Percentiles rank a stretch among this genome's conserved stretches.
These are phyloP conservation scores for Epinotia bilunana DNA, from an alignment of 2,888 invertebrate genomes.

Conservation along the genomic window DNA sequence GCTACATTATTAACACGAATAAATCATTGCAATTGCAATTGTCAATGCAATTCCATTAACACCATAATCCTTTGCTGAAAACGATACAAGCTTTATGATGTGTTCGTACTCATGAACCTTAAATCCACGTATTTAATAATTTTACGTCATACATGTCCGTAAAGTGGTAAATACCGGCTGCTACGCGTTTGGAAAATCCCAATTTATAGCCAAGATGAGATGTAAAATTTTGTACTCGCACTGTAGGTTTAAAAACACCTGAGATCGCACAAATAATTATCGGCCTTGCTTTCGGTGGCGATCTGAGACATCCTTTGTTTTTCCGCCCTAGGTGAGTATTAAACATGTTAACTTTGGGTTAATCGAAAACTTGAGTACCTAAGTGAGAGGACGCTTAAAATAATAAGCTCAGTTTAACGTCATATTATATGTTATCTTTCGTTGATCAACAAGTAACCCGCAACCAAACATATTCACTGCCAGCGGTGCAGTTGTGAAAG, in stretches of 20 bases:
- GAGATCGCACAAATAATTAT: no score
- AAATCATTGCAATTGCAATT: neutral
- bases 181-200: no score
- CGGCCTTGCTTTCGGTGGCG: no score
- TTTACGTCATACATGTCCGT: no score
- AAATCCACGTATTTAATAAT: neutral
- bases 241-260: no score
- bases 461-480: neutral
- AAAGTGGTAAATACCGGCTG: no score
- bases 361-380: neutral
- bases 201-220: no score
- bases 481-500: neutral
- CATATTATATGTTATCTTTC: neutral
- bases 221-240: no score
- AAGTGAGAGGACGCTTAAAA: neutral
- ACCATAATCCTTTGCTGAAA: neutral
- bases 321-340: neutral
- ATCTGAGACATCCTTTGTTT: no score
- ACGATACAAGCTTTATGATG: neutral
- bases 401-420: conserved; percentile 8
- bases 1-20: neutral
- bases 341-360: neutral
- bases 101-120: neutral
- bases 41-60: neutral
- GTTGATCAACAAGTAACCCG: neutral